Conservation (phyloP, 1,140 invertebrate genomes). For the Lamellibrachia luymesi region DNA sequence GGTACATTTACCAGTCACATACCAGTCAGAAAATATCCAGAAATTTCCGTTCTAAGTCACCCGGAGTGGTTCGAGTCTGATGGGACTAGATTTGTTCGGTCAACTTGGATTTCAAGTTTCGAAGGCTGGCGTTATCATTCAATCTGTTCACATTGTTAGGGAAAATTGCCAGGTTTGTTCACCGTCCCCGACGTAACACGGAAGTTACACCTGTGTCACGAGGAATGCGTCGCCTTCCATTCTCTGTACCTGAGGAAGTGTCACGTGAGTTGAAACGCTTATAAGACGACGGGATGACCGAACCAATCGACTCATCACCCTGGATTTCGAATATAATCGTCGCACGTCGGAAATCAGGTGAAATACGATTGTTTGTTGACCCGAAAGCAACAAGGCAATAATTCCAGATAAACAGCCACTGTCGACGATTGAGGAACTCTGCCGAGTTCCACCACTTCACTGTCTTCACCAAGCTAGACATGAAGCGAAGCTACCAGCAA, state of each 20-base stretch:
- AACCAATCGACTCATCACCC: background rate
- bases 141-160: background rate
- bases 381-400: no score
- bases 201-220: background rate
- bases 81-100: background rate
- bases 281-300: background rate
- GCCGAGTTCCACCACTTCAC: background rate
- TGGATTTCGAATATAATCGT: no score
- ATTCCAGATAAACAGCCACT: no score
- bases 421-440: background rate
- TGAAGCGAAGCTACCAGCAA: slow-evolving; percentile 13
- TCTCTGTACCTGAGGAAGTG: background rate
- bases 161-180: background rate
- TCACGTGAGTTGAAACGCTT: background rate
- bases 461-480: slow-evolving; percentile 20
- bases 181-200: background rate
- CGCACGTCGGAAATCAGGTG: no score
- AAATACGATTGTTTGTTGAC: no score
- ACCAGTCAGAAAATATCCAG: background rate
- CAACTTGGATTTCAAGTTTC: background rate
- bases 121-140: background rate
- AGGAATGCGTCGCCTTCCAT: background rate
- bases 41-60: background rate
- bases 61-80: background rate
- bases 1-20: background rate